Conservation (phyloP, 2,113 vertebrate genomes). For the Hippocampus guttulatus region DNA sequence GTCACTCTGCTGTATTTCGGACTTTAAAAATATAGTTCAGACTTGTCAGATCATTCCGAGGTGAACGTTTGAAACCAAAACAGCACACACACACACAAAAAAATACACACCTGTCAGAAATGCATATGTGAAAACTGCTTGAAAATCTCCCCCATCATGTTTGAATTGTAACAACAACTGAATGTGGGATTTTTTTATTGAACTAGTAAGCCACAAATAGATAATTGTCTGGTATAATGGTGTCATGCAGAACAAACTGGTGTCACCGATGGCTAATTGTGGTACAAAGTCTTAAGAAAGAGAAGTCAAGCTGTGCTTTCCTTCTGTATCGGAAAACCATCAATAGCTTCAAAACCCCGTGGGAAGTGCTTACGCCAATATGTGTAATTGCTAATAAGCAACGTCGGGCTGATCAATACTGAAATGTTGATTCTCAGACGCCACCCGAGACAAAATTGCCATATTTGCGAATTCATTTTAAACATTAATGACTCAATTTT, state of each 20-base stretch:
- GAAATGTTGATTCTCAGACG: neutral
- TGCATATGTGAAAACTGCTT: neutral
- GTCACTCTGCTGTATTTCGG: slow-evolving; percentile 20
- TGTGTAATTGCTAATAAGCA: neutral
- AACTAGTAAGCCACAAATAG: neutral
- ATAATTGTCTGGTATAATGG: neutral
- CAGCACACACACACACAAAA: neutral
- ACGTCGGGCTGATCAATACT: neutral
- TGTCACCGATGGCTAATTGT: neutral
- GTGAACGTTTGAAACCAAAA: neutral
- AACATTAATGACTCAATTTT: neutral
- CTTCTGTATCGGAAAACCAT: neutral
- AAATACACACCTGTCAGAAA: neutral
- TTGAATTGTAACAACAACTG: neutral
- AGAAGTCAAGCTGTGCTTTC: neutral
- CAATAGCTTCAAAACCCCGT: neutral
- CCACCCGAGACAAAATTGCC: neutral
- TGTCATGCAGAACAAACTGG: neutral
- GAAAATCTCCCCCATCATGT: neutral
- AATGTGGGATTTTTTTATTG: neutral
- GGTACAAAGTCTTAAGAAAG: neutral
- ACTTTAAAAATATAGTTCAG: neutral
- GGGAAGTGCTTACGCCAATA: neutral
- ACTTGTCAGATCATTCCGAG: neutral
- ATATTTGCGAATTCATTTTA: neutral